These are phyloP conservation scores for Geococcyx californianus DNA, from an alignment of 2,113 vertebrate genomes.

Conservation along the genomic window DNA sequence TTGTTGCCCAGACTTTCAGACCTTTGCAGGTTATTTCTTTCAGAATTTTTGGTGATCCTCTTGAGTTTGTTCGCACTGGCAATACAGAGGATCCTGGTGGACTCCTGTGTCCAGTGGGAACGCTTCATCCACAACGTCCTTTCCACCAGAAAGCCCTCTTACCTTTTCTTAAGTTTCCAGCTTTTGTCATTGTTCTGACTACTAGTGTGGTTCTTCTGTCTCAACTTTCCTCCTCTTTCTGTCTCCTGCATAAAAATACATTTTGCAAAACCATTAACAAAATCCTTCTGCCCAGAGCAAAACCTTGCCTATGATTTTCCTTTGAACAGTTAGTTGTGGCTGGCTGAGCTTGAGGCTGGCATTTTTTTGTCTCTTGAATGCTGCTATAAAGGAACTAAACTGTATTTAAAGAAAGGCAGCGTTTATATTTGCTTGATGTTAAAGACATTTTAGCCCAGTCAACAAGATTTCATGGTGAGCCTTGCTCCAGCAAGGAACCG, in stretches of 20 bases:
- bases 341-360: conserved; percentile 9
- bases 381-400: conserved; percentile 30
- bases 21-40: background rate
- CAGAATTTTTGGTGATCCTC: background rate
- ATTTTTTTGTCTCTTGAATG: conserved; percentile 32
- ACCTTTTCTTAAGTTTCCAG: background rate
- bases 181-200: background rate
- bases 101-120: background rate
- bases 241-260: background rate
- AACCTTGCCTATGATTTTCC: background rate
- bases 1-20: background rate
- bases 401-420: conserved; percentile 39
- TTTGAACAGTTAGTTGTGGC: background rate
- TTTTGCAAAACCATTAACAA: background rate
- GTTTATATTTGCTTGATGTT: background rate
- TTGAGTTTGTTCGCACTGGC: background rate
- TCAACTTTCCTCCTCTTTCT: background rate
- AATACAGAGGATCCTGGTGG: background rate
- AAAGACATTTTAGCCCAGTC: background rate
- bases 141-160: background rate
- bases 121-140: accelerated
- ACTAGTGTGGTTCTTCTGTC: background rate
- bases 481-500: background rate
- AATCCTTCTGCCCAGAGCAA: background rate
- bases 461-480: background rate